Evolutionary conservation across 2,888 invertebrate genomes (phyloP).

Genomic region (Corythucha ciliata): DNA sequence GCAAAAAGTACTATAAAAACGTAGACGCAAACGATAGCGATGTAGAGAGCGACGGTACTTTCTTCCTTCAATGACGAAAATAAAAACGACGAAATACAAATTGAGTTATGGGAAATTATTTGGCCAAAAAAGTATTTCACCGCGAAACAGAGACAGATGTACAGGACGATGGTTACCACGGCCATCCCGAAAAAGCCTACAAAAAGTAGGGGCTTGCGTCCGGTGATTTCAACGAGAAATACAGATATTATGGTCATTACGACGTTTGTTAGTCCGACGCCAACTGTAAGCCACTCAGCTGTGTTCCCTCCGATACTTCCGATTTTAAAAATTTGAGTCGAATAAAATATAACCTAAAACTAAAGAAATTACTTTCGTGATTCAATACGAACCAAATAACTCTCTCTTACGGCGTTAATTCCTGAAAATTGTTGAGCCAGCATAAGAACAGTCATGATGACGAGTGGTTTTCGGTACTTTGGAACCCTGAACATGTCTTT

Average conservation of each 20-base stretch:
- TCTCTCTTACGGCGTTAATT: conserved; percentile 74
- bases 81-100: no score
- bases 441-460: conserved; percentile 76
- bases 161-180: conserved; percentile 56
- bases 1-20: conserved; percentile 81
- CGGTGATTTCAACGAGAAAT: conserved; percentile 68
- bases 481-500: conserved; percentile 59
- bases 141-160: conserved; percentile 50
- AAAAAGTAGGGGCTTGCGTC: conserved; percentile 69
- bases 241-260: conserved; percentile 74
- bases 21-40: conserved; percentile 67
- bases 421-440: conserved; percentile 81
- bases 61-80: conserved; percentile 42
- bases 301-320: conserved; percentile 53
- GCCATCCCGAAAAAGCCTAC: conserved; percentile 72
- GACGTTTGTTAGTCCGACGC: conserved; percentile 76
- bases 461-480: conserved; percentile 63
- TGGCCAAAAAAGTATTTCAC: conserved; percentile 41
- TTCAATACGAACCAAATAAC: no score
- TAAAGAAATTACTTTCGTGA: conserved; percentile 9
- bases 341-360: conserved; percentile 64
- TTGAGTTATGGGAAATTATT: no score
- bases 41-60: conserved; percentile 52
- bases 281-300: conserved; percentile 63
- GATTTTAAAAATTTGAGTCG: conserved; percentile 64